phyloP scores from a whole-genome alignment of 2,888 invertebrate species.

The Kryphioiulus occultus region DNA sequence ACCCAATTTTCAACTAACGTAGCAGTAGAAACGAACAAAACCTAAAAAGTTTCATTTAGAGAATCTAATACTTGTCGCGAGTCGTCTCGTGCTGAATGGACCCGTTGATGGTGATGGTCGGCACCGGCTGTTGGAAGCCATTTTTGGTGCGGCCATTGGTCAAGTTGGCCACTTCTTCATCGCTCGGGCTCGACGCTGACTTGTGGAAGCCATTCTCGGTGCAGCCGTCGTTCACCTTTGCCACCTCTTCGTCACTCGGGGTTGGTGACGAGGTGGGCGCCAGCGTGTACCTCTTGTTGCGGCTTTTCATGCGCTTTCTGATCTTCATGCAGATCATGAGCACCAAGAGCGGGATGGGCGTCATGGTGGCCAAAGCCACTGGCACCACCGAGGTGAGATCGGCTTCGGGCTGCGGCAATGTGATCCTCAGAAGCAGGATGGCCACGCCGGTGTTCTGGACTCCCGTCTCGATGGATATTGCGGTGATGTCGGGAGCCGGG shows the following conservation, averaged over 20 bases:
- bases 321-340: slow-evolving; percentile 53
- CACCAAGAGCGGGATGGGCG: slow-evolving; percentile 81
- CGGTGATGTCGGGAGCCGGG: slow-evolving; percentile 74
- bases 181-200: too few relatives aligned
- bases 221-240: not conserved
- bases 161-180: too few relatives aligned
- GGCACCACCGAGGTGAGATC: slow-evolving; percentile 91
- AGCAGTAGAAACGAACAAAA: not conserved
- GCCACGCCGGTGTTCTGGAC: slow-evolving; percentile 93
- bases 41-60: too few relatives aligned
- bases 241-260: slow-evolving; percentile 42
- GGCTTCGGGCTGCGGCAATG: slow-evolving; percentile 82
- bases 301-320: not conserved
- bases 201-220: not conserved
- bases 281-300: slow-evolving; percentile 16
- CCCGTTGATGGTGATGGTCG: not conserved
- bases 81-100: not conserved
- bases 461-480: slow-evolving; percentile 91
- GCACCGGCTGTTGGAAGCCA: too few relatives aligned
- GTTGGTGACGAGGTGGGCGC: slow-evolving; percentile 28
- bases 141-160: too few relatives aligned
- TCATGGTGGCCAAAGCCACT: slow-evolving; percentile 91
- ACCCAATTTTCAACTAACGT: too few relatives aligned
- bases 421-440: slow-evolving; percentile 83
- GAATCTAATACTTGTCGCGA: not conserved